A percentile compares a stretch with the other conserved stretches of the same genome.
These are phyloP conservation scores for Watsonalla binaria DNA, from an alignment of 2,888 invertebrate genomes.

Conservation along the genomic window DNA sequence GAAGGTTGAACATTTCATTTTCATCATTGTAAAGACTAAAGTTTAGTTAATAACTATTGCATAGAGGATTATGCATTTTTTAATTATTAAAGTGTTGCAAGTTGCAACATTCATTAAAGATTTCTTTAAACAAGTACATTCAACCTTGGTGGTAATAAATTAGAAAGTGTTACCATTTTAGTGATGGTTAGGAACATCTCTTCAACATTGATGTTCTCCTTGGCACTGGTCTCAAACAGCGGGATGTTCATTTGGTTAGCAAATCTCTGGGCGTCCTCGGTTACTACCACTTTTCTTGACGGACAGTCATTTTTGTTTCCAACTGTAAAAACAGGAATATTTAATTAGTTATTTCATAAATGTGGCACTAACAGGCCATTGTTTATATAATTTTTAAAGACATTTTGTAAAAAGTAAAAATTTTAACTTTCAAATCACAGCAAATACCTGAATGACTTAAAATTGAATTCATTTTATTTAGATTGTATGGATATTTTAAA, in stretches of 20 bases:
- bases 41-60: too few species aligned
- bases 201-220: constrained; percentile 99
- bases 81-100: too few species aligned
- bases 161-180: constrained; percentile 63
- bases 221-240: constrained; percentile 98
- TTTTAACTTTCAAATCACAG: too few species aligned
- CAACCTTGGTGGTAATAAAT: background rate
- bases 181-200: constrained; percentile 92
- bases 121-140: constrained; percentile 1
- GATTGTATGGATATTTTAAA: too few species aligned
- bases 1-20: too few species aligned
- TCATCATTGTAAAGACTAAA: too few species aligned
- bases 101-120: background rate
- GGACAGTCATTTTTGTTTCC: constrained; percentile 98
- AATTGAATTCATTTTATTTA: too few species aligned
- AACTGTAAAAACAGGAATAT: constrained; percentile 78
- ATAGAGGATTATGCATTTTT: too few species aligned
- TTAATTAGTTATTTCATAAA: background rate
- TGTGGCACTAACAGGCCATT: background rate
- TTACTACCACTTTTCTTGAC: constrained; percentile 96
- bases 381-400: too few species aligned
- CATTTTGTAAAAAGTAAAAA: too few species aligned
- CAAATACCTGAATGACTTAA: too few species aligned
- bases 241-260: constrained; percentile 98
- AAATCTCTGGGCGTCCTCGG: constrained; percentile 97